A percentile compares a stretch with the other conserved stretches of the same genome.
These are phyloP conservation scores for Synergus laeviventris DNA, from an alignment of 2,888 invertebrate species.

Conservation along the genomic window DNA sequence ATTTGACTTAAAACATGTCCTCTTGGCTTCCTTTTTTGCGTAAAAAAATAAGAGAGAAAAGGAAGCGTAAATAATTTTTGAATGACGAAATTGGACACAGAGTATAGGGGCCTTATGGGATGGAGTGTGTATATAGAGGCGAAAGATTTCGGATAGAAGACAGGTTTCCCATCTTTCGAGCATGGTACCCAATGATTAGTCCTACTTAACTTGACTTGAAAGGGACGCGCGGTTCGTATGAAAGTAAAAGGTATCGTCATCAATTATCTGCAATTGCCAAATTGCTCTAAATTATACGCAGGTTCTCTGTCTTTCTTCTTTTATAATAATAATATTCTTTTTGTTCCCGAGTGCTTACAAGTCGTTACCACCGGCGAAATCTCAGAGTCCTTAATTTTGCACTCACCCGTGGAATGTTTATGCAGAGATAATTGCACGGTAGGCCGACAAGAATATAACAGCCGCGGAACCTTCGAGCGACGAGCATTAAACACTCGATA, in stretches of 20 bases:
- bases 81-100: background rate
- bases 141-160: constrained; percentile 45
- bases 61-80: background rate
- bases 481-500: constrained; percentile 36
- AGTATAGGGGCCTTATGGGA: background rate
- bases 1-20: background rate
- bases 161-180: constrained; percentile 47
- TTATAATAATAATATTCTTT: constrained; percentile 33
- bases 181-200: constrained; percentile 70
- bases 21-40: background rate
- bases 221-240: constrained; percentile 54
- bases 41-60: background rate
- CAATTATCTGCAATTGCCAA: constrained; percentile 75
- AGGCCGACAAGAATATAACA: constrained; percentile 25
- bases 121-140: background rate
- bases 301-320: constrained; percentile 45
- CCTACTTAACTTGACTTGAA: constrained; percentile 68
- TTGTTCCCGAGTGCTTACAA: constrained; percentile 19
- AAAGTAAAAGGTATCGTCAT: constrained; percentile 71
- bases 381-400: constrained; percentile 39
- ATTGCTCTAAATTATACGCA: constrained; percentile 73
- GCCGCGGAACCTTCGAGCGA: constrained; percentile 23
- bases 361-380: constrained; percentile 36
- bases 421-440: constrained; percentile 35
- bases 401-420: constrained; percentile 29